Evolutionary conservation across 1,140 invertebrate species (phyloP).

Genomic region (Bombus balteatus): DNA sequence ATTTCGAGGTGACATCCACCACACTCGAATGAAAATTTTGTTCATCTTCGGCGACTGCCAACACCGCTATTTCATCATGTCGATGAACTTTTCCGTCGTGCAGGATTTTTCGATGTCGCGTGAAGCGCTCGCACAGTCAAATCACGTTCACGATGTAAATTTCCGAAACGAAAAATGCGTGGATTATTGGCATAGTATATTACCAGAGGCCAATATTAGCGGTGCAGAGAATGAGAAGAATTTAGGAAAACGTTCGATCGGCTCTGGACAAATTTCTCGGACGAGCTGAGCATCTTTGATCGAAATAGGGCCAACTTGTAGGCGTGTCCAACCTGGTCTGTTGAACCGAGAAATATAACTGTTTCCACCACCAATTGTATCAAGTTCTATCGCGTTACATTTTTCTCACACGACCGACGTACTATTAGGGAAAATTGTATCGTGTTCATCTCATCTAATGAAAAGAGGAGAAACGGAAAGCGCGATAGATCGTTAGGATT

Average conservation of each 20-base stretch:
- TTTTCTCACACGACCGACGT: not conserved
- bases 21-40: not conserved
- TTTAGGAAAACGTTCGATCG: not conserved
- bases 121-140: not conserved
- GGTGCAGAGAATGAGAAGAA: not conserved
- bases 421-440: not conserved
- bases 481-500: not conserved
- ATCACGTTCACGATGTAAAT: not conserved
- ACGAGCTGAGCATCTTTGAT: conserved; percentile 16
- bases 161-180: too few relatives aligned
- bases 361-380: not conserved
- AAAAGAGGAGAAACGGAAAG: not conserved
- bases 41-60: not conserved
- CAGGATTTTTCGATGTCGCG: not conserved
- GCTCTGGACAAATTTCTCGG: conserved; percentile 8
- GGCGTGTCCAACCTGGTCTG: conserved; percentile 43
- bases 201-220: not conserved
- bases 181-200: not conserved
- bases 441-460: conserved; percentile 8
- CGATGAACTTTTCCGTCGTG: not conserved
- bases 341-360: not conserved
- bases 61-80: too few relatives aligned
- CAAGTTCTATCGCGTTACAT: not conserved
- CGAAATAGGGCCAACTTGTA: conserved; percentile 49
- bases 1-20: not conserved